Evolutionary conservation across 2,888 invertebrate species (phyloP).

Genomic region (Oligia fasciuncula): DNA sequence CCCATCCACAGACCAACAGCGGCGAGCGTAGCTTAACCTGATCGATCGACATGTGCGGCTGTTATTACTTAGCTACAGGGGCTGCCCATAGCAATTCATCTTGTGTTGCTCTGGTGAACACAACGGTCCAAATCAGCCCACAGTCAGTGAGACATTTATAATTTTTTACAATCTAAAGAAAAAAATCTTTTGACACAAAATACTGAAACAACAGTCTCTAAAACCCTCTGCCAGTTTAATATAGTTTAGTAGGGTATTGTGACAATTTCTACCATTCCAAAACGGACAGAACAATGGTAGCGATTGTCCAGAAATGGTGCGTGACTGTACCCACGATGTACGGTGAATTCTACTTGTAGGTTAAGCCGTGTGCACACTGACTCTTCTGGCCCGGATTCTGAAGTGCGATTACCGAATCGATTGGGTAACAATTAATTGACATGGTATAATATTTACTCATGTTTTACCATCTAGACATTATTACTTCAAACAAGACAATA

Average conservation of each 20-base stretch:
- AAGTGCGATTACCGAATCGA: neutral
- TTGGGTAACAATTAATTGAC: neutral
- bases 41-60: no score
- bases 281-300: constrained; percentile 42
- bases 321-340: constrained; percentile 55
- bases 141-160: neutral
- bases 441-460: neutral
- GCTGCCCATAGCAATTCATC: neutral
- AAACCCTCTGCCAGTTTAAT: constrained; percentile 9
- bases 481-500: neutral
- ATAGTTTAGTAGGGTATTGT: constrained; percentile 44
- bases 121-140: neutral
- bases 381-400: neutral
- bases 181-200: neutral
- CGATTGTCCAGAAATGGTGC: constrained; percentile 48
- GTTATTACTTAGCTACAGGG: no score
- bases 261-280: constrained; percentile 43
- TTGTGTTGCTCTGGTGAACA: neutral
- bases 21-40: no score
- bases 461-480: neutral
- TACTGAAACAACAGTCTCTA: neutral
- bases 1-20: no score
- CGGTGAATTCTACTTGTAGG: constrained; percentile 37
- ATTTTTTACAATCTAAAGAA: neutral
- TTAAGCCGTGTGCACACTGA: constrained; percentile 9